These are phyloP conservation scores for Serrognathus titanus DNA, from an alignment of 2,888 invertebrate genomes.

Conservation along the genomic window DNA sequence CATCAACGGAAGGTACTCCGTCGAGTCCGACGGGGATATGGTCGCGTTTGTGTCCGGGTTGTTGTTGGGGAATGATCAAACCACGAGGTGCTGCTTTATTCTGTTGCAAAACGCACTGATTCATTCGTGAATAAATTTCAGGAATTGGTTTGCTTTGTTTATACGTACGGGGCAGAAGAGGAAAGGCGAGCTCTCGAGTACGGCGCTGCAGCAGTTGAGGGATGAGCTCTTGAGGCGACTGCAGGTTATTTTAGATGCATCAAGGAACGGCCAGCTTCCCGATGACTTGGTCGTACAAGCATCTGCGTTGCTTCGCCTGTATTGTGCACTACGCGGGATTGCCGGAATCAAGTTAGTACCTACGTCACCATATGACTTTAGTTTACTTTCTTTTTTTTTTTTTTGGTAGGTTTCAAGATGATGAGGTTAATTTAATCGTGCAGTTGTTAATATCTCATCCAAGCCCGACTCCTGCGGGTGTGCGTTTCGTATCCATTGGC, in stretches of 20 bases:
- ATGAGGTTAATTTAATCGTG: slow-evolving; percentile 81
- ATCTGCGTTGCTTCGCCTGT: slow-evolving; percentile 83
- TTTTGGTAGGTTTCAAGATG: slow-evolving; percentile 72
- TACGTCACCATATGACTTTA: no score
- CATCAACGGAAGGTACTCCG: slow-evolving; percentile 44
- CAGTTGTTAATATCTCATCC: slow-evolving; percentile 85
- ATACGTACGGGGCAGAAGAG: slow-evolving; percentile 83
- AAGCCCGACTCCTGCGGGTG: slow-evolving; percentile 84
- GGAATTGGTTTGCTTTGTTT: slow-evolving; percentile 92
- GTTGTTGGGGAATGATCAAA: slow-evolving; percentile 81
- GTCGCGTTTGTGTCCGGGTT: slow-evolving; percentile 72
- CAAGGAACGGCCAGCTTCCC: slow-evolving; percentile 57
- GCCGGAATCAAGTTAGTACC: slow-evolving; percentile 78
- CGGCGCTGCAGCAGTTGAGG: slow-evolving; percentile 66
- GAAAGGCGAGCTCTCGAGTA: slow-evolving; percentile 69
- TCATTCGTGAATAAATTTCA: slow-evolving; percentile 5
- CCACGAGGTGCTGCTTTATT: slow-evolving; percentile 49
- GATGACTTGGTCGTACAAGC: slow-evolving; percentile 76
- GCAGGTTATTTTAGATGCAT: slow-evolving; percentile 61
- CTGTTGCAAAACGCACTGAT: neutral
- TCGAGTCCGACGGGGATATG: slow-evolving; percentile 43
- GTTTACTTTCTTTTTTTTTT: no score
- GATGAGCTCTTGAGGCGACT: slow-evolving; percentile 73
- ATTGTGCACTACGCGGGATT: slow-evolving; percentile 89
- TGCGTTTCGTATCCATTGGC: slow-evolving; percentile 87